Conservation (phyloP, 1,140 invertebrate species). For the Tetragonula clypearis region DNA sequence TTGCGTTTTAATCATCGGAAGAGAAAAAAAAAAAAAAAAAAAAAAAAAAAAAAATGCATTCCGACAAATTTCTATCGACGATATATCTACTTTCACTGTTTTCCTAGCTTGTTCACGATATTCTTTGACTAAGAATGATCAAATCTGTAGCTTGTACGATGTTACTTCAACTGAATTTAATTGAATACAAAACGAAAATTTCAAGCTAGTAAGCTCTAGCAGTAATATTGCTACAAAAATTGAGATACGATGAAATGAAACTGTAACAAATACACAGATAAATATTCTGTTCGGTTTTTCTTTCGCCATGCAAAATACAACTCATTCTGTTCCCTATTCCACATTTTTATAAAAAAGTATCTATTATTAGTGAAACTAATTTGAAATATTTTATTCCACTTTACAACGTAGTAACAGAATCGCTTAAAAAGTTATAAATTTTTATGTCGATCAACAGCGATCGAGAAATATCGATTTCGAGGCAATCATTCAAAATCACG, state of each 20-base stretch:
- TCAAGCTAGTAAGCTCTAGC: background rate
- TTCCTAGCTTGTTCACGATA: background rate
- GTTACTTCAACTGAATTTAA: background rate
- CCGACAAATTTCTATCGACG: background rate
- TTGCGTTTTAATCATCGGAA: constrained; percentile 24
- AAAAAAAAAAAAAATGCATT: constrained; percentile 2
- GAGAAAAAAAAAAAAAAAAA: background rate
- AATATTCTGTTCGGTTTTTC: background rate
- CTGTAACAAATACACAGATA: too few relatives aligned
- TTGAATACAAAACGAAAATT: background rate
- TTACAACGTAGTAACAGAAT: background rate
- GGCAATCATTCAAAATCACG: background rate
- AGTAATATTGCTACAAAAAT: too few relatives aligned
- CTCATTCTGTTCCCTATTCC: constrained; percentile 54
- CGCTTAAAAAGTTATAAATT: background rate
- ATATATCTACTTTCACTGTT: background rate
- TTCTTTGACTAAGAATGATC: background rate
- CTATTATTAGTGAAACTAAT: background rate
- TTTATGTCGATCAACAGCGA: background rate
- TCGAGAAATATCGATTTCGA: background rate
- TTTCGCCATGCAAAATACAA: background rate
- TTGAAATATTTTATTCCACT: background rate
- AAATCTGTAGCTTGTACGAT: background rate
- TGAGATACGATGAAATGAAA: background rate
- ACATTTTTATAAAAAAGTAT: constrained; percentile 50